Conservation (phyloP, 2,888 invertebrate species). For the Mythimna lalbum region DNA sequence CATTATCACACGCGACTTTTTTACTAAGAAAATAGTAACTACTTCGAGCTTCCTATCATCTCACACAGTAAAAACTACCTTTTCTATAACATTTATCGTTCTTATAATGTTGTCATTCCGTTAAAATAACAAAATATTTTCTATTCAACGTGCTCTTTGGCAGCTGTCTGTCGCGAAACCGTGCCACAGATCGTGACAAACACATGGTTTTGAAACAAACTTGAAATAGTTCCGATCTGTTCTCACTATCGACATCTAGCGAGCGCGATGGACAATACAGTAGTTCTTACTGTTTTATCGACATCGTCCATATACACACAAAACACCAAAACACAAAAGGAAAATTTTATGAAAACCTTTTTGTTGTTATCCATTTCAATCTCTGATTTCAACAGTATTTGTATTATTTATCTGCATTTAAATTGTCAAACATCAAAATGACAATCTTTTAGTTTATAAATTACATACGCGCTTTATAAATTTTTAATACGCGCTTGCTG, state of each 20-base stretch:
- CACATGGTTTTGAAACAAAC: conserved; percentile 42
- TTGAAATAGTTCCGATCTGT: conserved; percentile 13
- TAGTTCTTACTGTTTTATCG: conserved; percentile 73
- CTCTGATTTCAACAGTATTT: not conserved
- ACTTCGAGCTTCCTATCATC: conserved; percentile 25
- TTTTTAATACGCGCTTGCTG: not conserved
- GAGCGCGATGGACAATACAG: conserved; percentile 34
- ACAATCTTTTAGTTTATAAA: not conserved
- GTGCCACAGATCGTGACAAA: conserved; percentile 69
- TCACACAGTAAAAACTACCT: conserved; percentile 52
- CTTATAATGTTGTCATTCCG: conserved; percentile 64
- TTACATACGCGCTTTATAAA: not conserved
- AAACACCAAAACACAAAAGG: no score
- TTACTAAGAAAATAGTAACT: conserved; percentile 33
- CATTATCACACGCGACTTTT: conserved; percentile 67
- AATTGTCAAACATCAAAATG: not conserved
- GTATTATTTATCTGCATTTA: conserved; percentile 15
- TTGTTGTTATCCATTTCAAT: not conserved
- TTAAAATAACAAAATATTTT: conserved; percentile 68
- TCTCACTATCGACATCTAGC: conserved; percentile 72
- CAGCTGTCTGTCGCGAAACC: conserved; percentile 73
- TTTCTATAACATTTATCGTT: conserved; percentile 65
- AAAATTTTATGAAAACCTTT: conserved; percentile 25
- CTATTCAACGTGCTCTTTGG: conserved; percentile 76
- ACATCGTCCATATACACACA: conserved; percentile 46